Percentiles rank a stretch among this genome's conserved stretches.
Evolutionary conservation across 1,140 invertebrate genomes (phyloP).

Genomic region (Tribolium castaneum): DNA sequence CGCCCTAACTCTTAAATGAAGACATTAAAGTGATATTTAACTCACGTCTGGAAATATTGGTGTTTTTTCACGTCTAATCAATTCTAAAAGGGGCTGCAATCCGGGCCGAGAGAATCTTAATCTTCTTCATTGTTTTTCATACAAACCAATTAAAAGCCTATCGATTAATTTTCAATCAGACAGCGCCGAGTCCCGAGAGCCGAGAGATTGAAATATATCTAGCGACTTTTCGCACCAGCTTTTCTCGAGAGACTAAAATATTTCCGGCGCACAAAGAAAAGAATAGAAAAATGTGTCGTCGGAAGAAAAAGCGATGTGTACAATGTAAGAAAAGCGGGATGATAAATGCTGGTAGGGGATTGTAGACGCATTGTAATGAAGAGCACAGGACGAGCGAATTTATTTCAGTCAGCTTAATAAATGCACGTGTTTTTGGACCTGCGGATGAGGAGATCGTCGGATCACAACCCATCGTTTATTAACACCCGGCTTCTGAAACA

Average conservation of each 20-base stretch:
- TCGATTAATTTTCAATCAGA: conserved; percentile 50
- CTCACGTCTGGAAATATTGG: background rate
- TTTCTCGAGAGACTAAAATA: conserved; percentile 50
- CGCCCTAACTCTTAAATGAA: conserved; percentile 35
- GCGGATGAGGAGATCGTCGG: conserved; percentile 28
- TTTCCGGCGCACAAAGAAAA: conserved; percentile 49
- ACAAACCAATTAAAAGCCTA: conserved; percentile 43
- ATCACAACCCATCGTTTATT: background rate
- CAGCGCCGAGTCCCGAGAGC: conserved; percentile 24
- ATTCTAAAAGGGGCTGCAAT: conserved; percentile 5
- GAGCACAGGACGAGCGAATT: conserved; percentile 51
- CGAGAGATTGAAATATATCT: conserved; percentile 49
- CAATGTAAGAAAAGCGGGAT: conserved; percentile 54
- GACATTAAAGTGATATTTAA: background rate
- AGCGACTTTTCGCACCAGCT: conserved; percentile 46
- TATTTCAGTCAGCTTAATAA: conserved; percentile 54
- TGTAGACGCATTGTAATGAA: conserved; percentile 55
- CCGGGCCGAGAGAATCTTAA: conserved; percentile 22
- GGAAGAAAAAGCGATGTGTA: conserved; percentile 54
- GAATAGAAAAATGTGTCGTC: conserved; percentile 56
- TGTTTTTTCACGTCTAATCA: conserved; percentile 14
- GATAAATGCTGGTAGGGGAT: conserved; percentile 53
- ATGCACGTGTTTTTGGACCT: conserved; percentile 46
- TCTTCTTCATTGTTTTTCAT: conserved; percentile 43
- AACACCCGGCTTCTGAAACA: too few species aligned